Evolutionary conservation across 37 sponge, comb jelly and placozoan species (phyloP), one percentile per base, ranked within the genome.

Genomic region (Halichondria panicea): DNA sequence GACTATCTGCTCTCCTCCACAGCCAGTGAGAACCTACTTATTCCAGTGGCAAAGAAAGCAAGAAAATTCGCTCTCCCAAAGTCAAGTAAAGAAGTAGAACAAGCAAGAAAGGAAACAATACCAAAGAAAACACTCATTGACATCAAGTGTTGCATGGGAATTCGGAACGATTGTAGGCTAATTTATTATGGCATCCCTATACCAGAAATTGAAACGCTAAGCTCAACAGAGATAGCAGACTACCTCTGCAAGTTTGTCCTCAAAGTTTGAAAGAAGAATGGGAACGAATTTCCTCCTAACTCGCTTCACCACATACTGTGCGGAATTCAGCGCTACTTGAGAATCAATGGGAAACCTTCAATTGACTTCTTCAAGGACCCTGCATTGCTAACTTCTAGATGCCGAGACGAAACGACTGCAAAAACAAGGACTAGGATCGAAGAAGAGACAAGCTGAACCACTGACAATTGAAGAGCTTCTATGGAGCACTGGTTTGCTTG

Each of bases 401-500:
- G 11, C 52, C 15, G 65, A 64, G 25, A 60, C 28, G 25, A 24
- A 24, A 60, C 30, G 28, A 60, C 28, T 18, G n/a, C 28, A 24
- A 24, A 22, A 25, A 24, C 11, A 24, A 60, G 62, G 62, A 60
- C 8, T 18, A 25, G 62, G 62, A 60, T 68, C 69, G 41, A 31
- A 28, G 2, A 3, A 2, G 3, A 31, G 3, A 40, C 21, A 3
- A 39, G 43, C 5, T 2, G 69, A 68, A 1, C 43, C n/a, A 45
- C 13, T 68, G 43, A n/a, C 21, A 31, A 3, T 19, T 4, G 3
- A 39, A 43, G 69, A 43, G 40, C n/a, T 64, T 24, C 68, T 78
- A 28, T 78, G 78, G 78, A 31, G 66, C 68, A 78, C 45, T 22
- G 42, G 58, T 13, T 24, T 79, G 18, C 43, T 79, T 13, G 70